These are phyloP conservation scores for Pyrgus malvae DNA, from an alignment of 2,888 invertebrate genomes.

Conservation along the genomic window DNA sequence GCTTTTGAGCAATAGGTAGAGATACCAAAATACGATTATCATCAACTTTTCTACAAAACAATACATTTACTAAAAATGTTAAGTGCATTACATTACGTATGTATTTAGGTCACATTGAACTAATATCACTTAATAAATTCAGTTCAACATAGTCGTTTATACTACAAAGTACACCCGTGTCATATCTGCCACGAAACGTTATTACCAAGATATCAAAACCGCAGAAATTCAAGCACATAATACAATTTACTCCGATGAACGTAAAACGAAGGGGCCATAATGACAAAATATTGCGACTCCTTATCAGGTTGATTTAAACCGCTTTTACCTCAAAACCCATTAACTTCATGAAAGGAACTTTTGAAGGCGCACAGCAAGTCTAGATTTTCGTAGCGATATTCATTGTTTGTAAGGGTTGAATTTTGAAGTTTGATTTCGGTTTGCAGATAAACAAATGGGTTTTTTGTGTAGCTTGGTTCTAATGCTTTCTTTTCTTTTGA, in stretches of 20 bases:
- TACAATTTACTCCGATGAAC: slow-evolving; percentile 24
- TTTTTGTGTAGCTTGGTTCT: slow-evolving; percentile 32
- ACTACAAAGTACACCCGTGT: not conserved
- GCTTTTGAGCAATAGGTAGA: too few species aligned
- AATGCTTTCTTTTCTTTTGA: slow-evolving; percentile 22
- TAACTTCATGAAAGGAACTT: slow-evolving; percentile 35
- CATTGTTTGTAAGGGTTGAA: slow-evolving; percentile 24
- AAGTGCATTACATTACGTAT: too few species aligned
- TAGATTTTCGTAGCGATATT: slow-evolving; percentile 23
- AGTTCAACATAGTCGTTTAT: not conserved
- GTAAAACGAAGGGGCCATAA: slow-evolving; percentile 27
- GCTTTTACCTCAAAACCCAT: slow-evolving; percentile 38
- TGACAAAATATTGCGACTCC: slow-evolving; percentile 40
- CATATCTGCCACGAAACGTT: slow-evolving; percentile 4
- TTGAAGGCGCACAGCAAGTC: slow-evolving; percentile 25
- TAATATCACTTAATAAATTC: too few species aligned
- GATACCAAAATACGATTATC: too few species aligned
- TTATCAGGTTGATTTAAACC: slow-evolving; percentile 43
- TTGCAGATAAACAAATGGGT: slow-evolving; percentile 22
- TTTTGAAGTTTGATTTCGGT: slow-evolving; percentile 26
- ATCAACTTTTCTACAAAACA: too few species aligned
- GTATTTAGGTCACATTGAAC: too few species aligned
- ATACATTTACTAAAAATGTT: too few species aligned
- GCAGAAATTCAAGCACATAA: slow-evolving; percentile 21
- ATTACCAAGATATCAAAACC: slow-evolving; percentile 12